Evolutionary conservation across 2,888 invertebrate species (phyloP).

Genomic region (Anthophora plumipes): DNA sequence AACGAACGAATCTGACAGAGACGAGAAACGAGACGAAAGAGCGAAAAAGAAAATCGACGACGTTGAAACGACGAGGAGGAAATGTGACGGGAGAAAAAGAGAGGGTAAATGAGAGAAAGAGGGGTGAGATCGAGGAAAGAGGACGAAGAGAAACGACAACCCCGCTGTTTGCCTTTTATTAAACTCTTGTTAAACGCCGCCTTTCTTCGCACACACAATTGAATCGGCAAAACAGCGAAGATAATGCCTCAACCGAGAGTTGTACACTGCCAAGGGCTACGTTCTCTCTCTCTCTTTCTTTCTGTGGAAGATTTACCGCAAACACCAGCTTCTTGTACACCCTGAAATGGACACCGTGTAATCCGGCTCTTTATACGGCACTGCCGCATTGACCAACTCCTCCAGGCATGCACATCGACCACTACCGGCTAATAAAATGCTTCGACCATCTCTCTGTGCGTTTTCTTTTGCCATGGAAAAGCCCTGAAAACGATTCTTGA

Average conservation of each 20-base stretch:
- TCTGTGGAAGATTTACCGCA: slow-evolving; percentile 69
- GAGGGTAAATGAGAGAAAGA: slow-evolving; percentile 9
- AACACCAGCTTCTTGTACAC: slow-evolving; percentile 72
- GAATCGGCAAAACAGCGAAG: slow-evolving; percentile 84
- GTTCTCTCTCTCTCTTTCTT: neutral
- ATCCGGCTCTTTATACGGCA: slow-evolving; percentile 79
- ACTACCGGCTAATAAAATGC: slow-evolving; percentile 51
- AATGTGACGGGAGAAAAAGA: neutral
- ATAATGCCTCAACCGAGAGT: slow-evolving; percentile 76
- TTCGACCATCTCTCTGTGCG: neutral
- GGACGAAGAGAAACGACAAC: slow-evolving; percentile 43
- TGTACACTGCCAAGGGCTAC: slow-evolving; percentile 39
- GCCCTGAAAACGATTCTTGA: slow-evolving; percentile 46
- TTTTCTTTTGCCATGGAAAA: slow-evolving; percentile 24
- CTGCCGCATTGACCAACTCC: slow-evolving; percentile 60
- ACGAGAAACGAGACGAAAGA: neutral
- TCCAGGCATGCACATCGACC: slow-evolving; percentile 48
- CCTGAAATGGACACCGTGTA: slow-evolving; percentile 83
- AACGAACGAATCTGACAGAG: neutral
- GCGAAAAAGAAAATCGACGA: neutral
- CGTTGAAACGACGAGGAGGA: neutral
- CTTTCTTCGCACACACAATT: slow-evolving; percentile 83
- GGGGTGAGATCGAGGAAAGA: neutral
- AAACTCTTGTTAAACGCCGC: slow-evolving; percentile 84
- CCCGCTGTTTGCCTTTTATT: slow-evolving; percentile 84